phyloP scores from a whole-genome alignment of 37 sponge, comb jelly and placozoan genomes.

The Cladorhizidae sp. region DNA sequence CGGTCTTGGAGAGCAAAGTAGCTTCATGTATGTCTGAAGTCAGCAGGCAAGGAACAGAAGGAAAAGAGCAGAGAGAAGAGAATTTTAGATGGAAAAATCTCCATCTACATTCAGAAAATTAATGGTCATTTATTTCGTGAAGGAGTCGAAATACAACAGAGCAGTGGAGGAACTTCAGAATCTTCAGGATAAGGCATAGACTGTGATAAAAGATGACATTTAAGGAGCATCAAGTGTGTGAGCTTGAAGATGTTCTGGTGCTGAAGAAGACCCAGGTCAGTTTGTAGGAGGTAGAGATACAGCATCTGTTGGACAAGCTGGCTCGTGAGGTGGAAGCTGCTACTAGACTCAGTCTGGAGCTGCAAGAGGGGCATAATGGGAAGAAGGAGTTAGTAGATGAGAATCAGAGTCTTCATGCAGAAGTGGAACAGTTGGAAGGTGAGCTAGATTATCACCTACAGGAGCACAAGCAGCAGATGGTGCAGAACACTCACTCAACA shows the following conservation, averaged over 20 bases:
- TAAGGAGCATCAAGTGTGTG: constrained; percentile 48
- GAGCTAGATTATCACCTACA: too few species aligned
- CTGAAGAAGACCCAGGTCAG: constrained; percentile 45
- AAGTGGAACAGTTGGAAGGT: too few species aligned
- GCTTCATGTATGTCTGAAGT: constrained; percentile 49
- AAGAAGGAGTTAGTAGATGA: too few species aligned
- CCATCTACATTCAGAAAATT: constrained; percentile 39
- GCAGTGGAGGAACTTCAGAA: constrained; percentile 55
- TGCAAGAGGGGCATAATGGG: constrained; percentile 56
- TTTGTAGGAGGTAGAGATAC: constrained; percentile 49
- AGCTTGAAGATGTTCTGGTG: constrained; percentile 36
- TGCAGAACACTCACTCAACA: too few species aligned
- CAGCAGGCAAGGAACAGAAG: constrained; percentile 57
- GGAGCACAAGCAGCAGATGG: too few species aligned
- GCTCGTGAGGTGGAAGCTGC: constrained; percentile 67
- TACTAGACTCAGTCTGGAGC: constrained; percentile 56
- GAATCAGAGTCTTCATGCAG: too few species aligned
- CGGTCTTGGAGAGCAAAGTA: constrained; percentile 61
- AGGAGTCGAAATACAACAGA: constrained; percentile 44
- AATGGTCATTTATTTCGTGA: constrained; percentile 28
- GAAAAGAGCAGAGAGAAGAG: constrained; percentile 31
- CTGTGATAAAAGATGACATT: constrained; percentile 69
- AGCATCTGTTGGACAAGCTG: constrained; percentile 59
- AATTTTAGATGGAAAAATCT: too few species aligned
- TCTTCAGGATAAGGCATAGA: constrained; percentile 79